These are phyloP conservation scores for Lateolabrax maculatus DNA, from an alignment of 2,797 vertebrate genomes.

Conservation along the genomic window DNA sequence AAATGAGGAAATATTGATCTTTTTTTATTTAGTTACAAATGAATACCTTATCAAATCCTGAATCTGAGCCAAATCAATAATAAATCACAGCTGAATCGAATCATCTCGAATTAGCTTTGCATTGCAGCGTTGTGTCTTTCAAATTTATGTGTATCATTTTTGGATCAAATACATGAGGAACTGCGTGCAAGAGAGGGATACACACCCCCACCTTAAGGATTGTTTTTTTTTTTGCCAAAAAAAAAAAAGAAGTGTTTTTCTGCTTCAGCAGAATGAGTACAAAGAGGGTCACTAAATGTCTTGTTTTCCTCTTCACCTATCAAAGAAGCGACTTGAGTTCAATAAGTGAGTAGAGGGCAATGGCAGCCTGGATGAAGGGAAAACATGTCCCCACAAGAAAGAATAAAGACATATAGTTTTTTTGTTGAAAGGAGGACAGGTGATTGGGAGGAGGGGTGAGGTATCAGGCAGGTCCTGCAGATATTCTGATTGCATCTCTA, in stretches of 20 bases:
- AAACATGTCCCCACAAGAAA: slow-evolving; percentile 15
- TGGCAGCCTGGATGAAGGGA: slow-evolving; percentile 29
- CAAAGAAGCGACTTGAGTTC: slow-evolving; percentile 51
- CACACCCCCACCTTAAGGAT: background rate
- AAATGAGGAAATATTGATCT: slow-evolving; percentile 10
- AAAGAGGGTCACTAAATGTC: slow-evolving; percentile 45
- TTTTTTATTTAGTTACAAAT: slow-evolving; percentile 18
- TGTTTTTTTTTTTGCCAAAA: too few species aligned
- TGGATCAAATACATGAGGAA: background rate
- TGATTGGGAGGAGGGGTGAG: background rate
- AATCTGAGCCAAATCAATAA: slow-evolving; percentile 13
- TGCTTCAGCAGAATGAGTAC: slow-evolving; percentile 15
- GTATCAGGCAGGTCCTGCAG: slow-evolving; percentile 1
- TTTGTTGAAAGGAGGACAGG: background rate
- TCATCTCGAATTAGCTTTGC: background rate
- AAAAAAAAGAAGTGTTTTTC: too few species aligned
- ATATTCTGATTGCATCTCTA: slow-evolving; percentile 34
- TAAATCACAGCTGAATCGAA: background rate
- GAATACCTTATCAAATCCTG: background rate
- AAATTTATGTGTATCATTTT: background rate
- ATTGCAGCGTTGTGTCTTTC: background rate
- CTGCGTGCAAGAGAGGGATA: background rate
- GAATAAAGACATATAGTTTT: background rate
- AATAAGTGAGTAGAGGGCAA: slow-evolving; percentile 34
- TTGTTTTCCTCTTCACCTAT: slow-evolving; percentile 63